A percentile compares a stretch with the other conserved stretches of the same genome.
phyloP scores from a whole-genome alignment of 35 echinoderm and acorn worm genomes.

The Anneissia japonica region DNA sequence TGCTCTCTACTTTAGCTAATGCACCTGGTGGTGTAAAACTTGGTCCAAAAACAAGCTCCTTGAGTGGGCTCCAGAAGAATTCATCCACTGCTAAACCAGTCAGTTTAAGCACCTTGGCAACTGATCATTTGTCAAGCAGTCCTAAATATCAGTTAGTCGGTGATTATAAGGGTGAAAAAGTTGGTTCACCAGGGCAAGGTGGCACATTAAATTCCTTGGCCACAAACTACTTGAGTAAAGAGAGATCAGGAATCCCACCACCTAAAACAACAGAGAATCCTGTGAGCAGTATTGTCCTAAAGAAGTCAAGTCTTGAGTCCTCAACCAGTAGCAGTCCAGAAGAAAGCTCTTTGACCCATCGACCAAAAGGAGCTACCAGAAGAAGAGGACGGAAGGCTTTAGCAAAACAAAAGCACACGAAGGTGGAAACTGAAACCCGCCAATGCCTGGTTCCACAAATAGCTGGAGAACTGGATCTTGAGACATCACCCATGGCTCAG shows the following conservation, averaged over 20 bases:
- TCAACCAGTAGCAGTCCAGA: background rate
- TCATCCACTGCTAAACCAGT: background rate
- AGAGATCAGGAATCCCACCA: background rate
- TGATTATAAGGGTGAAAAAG: background rate
- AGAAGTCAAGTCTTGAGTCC: background rate
- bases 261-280: background rate
- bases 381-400: background rate
- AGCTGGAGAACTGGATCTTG: background rate
- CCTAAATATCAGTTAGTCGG: background rate
- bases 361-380: background rate
- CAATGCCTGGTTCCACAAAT: background rate
- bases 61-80: background rate
- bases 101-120: background rate
- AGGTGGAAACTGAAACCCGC: background rate
- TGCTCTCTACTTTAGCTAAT: background rate
- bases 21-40: background rate
- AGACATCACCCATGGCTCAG: background rate
- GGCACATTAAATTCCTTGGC: background rate
- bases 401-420: background rate
- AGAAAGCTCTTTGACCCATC: background rate
- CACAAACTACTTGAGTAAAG: background rate
- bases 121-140: background rate
- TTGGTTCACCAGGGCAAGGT: background rate
- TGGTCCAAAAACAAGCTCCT: background rate
- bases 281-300: background rate